phyloP scores from a whole-genome alignment of 2,888 invertebrate species.

The Rhagium mordax region DNA sequence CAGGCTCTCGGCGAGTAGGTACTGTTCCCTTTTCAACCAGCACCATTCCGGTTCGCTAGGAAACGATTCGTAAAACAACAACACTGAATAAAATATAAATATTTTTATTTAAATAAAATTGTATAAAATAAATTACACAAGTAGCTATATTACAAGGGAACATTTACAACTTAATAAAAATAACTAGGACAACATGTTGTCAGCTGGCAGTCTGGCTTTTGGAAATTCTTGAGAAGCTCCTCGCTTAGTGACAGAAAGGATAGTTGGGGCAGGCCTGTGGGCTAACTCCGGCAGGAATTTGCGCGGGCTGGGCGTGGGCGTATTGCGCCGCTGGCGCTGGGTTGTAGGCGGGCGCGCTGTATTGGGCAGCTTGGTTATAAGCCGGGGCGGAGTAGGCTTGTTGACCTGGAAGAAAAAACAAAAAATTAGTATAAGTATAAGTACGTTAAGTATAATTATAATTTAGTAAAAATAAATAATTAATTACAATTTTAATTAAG shows the following conservation, averaged over 20 bases:
- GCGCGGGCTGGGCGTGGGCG: conserved; percentile 56
- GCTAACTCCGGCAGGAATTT: conserved; percentile 63
- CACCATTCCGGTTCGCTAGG: not conserved
- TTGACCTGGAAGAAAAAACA: too few species aligned
- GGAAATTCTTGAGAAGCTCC: not conserved
- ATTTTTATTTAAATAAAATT: conserved; percentile 33
- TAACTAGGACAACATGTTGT: conserved; percentile 56
- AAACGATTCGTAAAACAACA: not conserved
- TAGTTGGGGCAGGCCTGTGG: conserved; percentile 63
- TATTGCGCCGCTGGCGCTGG: conserved; percentile 50
- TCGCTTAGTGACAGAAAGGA: conserved; percentile 59
- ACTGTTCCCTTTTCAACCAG: not conserved
- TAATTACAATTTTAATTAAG: too few species aligned
- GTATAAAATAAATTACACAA: conserved; percentile 49
- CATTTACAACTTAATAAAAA: conserved; percentile 50
- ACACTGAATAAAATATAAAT: conserved; percentile 4
- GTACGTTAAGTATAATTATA: not conserved
- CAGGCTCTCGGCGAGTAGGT: not conserved
- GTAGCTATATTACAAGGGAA: conserved; percentile 50
- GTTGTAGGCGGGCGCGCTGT: conserved; percentile 44
- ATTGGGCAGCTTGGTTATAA: conserved; percentile 37
- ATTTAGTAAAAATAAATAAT: too few species aligned
- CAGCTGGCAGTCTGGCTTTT: conserved; percentile 60
- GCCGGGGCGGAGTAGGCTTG: conserved; percentile 51
- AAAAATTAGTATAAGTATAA: too few species aligned